Conservation (phyloP, 2,113 vertebrate species). For the Chloropsis hardwickii region DNA sequence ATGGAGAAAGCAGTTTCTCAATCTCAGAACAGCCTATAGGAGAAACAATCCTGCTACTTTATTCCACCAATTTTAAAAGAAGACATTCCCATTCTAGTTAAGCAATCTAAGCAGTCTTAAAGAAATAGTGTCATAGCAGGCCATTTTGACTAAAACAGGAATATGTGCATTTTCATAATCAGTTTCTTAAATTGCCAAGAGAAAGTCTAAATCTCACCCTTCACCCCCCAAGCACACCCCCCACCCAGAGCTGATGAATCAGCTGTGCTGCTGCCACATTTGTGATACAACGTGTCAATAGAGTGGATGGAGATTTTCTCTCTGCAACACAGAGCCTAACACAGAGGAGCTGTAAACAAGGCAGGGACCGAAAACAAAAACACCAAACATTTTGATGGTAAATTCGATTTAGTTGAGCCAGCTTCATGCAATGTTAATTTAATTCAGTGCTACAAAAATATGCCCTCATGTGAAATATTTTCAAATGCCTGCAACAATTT, state of each 20-base stretch:
- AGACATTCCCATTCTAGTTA: neutral
- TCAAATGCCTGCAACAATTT: slow-evolving; percentile 21
- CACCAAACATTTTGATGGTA: neutral
- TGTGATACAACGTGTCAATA: neutral
- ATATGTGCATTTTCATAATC: neutral
- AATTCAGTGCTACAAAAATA: slow-evolving; percentile 13
- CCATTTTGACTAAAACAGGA: neutral
- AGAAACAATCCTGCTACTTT: neutral
- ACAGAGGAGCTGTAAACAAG: neutral
- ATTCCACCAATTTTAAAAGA: neutral
- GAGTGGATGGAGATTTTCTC: neutral
- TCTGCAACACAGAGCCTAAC: neutral
- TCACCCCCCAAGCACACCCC: neutral
- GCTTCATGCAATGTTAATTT: slow-evolving; percentile 8
- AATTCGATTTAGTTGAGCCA: slow-evolving; percentile 3
- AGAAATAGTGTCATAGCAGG: neutral
- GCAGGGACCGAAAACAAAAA: neutral
- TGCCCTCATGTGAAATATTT: slow-evolving; percentile 23
- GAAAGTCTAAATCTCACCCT: neutral
- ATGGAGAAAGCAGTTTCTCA: neutral
- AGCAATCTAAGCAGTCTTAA: neutral
- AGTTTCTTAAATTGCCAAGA: neutral
- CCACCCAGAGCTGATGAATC: neutral
- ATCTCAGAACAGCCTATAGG: neutral
- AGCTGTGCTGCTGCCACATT: neutral